Conservation (phyloP, 2,888 invertebrate genomes). For the Lepidocyrtinus sp. region DNA sequence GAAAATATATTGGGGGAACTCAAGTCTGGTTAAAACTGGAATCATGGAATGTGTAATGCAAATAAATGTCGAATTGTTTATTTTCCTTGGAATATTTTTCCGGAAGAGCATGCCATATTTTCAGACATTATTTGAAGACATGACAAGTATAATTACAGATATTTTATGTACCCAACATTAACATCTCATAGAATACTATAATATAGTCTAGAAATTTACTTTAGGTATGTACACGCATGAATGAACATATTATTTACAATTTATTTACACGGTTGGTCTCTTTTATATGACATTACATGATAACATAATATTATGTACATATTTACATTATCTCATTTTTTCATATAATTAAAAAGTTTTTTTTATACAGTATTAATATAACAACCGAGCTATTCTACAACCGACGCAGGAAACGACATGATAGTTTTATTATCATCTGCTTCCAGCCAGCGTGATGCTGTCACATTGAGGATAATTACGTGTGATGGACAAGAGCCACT, state of each 20-base stretch:
- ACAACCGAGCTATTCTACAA: neutral
- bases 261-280: constrained; percentile 47
- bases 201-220: no score
- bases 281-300: neutral
- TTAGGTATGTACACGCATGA: neutral
- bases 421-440: neutral
- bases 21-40: no score
- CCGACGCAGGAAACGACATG: neutral
- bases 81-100: no score
- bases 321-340: no score
- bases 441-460: neutral
- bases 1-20: no score
- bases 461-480: constrained; percentile 19
- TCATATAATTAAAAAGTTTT: constrained; percentile 18
- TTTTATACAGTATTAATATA: constrained; percentile 11
- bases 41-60: no score
- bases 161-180: no score
- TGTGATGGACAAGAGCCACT: constrained; percentile 33
- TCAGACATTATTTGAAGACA: no score
- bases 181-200: no score
- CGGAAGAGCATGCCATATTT: no score
- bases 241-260: neutral
- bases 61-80: no score
- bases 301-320: neutral
- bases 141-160: no score